Evolutionary conservation across 2,888 invertebrate genomes (phyloP).

Genomic region (Dicycla oo): DNA sequence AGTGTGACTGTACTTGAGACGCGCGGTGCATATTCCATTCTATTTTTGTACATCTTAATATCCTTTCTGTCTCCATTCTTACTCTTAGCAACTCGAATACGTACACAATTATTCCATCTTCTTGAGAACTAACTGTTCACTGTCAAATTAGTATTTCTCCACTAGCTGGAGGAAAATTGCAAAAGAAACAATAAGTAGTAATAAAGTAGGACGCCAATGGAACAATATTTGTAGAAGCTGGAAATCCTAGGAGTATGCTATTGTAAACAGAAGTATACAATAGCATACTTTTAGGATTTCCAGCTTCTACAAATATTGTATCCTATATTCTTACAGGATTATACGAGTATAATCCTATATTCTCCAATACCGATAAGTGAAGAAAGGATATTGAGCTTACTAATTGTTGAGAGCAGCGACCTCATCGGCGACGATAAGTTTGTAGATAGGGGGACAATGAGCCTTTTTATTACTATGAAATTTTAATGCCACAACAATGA

Average conservation of each 20-base stretch:
- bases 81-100: constrained; percentile 20
- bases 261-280: neutral
- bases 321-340: too few relatives aligned
- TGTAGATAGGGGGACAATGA: constrained; percentile 17
- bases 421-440: constrained; percentile 12
- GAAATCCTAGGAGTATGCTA: constrained; percentile 12
- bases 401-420: constrained; percentile 18
- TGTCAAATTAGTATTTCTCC: constrained; percentile 25
- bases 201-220: constrained; percentile 6
- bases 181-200: constrained; percentile 12
- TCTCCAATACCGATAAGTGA: constrained; percentile 7
- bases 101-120: constrained; percentile 15
- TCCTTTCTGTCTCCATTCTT: constrained; percentile 42
- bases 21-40: constrained; percentile 43
- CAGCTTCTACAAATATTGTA: too few relatives aligned
- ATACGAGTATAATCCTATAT: constrained; percentile 1
- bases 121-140: constrained; percentile 15
- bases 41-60: constrained; percentile 52
- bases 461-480: constrained; percentile 34
- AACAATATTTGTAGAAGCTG: constrained; percentile 9
- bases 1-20: constrained; percentile 33
- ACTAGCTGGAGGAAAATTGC: constrained; percentile 10
- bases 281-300: too few relatives aligned
- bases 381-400: constrained; percentile 10
- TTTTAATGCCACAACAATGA: constrained; percentile 53